Conservation (phyloP, 2,797 vertebrate genomes). For the Gambusia yucatana region DNA sequence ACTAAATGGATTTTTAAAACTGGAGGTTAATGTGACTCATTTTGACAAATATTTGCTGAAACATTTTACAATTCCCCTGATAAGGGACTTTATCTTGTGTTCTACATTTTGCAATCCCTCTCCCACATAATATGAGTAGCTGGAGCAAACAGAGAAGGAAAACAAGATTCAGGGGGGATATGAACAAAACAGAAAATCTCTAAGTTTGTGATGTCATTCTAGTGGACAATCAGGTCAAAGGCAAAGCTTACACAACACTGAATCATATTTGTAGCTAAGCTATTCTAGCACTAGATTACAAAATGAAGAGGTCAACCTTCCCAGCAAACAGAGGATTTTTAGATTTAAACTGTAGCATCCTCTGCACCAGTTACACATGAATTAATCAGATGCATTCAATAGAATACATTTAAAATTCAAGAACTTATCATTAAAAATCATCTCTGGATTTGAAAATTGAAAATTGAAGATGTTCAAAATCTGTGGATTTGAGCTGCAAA, state of each 20-base stretch:
- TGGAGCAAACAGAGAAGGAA: constrained; percentile 4
- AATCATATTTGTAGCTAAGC: not conserved
- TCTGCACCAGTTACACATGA: not conserved
- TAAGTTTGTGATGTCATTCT: too few relatives aligned
- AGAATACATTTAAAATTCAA: constrained; percentile 1
- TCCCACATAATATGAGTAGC: not conserved
- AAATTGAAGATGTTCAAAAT: not conserved
- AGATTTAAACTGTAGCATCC: not conserved
- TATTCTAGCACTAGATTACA: not conserved
- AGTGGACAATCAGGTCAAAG: not conserved
- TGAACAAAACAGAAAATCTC: not conserved
- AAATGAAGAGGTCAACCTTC: not conserved
- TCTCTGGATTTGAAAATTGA: not conserved
- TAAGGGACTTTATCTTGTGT: not conserved
- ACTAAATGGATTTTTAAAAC: not conserved
- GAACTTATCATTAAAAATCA: not conserved
- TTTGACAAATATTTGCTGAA: not conserved
- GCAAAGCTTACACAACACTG: not conserved
- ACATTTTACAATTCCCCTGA: constrained; percentile 1
- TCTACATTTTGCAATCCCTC: not conserved
- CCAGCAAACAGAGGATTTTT: not conserved
- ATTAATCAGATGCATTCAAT: not conserved
- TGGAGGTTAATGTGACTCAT: constrained; percentile 8
- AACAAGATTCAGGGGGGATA: not conserved
- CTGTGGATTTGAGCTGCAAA: not conserved